Evolutionary conservation across 2,797 vertebrate genomes (phyloP), one percentile per base, ranked within the genome.

Genomic region (Phataginus tricuspis): DNA sequence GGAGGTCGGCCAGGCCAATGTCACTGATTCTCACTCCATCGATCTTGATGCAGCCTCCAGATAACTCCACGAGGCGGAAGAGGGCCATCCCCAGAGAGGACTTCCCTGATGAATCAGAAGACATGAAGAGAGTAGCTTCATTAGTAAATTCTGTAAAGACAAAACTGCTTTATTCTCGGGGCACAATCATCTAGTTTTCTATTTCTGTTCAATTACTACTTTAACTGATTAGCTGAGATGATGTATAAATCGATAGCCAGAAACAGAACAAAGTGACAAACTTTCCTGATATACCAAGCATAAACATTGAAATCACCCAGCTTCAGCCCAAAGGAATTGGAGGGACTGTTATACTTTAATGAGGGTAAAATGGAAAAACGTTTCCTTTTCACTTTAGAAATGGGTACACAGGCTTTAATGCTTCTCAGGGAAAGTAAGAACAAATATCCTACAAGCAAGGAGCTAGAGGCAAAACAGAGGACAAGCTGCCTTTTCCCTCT

Each of bases 1-100:
- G 99, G 93, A 99, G 99, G 98, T 99, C 99, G 1, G 99, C 99
- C 84, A 99, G 98, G 90, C 99, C 99, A 4, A 99, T 99, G 90
- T 99, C 99, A 87, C 98, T 99, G 98, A 99, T 99, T 97, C 99
- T 99, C 95, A 99, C 97, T 0, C 99, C 99, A 1, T 99, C 99
- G 0, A 99, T 99, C 98, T 99, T 99, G 97, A 99, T 99, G 97
- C 99, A 99, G 91, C 99, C 99, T 75, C 99, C 99, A 37, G 99
- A 99, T 5, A 99, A 97, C 86, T 99, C 99, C 74, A 99, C 99
- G 0, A 99, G 98, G 45, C 99, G 99, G 87, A 99, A 99, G 59
- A 99, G 98, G 53, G 98, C 99, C 98, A 99, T 98, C 7, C 99
- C 99, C 84, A 99, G 98, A 37, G 99, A 99, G 7, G 99, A 99